These are phyloP conservation scores for Clepsis dumicolana DNA, from an alignment of 2,888 invertebrate species.

Conservation along the genomic window DNA sequence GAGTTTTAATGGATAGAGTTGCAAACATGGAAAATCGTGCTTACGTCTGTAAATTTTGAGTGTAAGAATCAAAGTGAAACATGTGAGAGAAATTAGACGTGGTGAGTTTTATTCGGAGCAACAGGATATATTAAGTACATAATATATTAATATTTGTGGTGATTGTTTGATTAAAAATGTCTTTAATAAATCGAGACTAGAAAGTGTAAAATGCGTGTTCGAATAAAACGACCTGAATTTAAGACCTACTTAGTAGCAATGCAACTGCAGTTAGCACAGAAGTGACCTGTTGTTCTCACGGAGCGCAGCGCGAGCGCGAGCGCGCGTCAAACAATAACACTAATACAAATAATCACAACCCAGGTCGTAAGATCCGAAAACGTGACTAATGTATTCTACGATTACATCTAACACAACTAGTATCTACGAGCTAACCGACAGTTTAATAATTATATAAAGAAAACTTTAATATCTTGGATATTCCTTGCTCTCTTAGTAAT, in stretches of 20 bases:
- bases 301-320: not conserved
- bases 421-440: conserved; percentile 67
- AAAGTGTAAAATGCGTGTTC: conserved; percentile 73
- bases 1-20: conserved; percentile 19
- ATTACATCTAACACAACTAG: conserved; percentile 60
- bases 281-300: not conserved
- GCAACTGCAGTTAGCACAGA: not conserved
- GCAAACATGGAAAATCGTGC: conserved; percentile 21
- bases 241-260: not conserved
- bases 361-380: conserved; percentile 70
- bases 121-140: conserved; percentile 11
- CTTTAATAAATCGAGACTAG: conserved; percentile 80
- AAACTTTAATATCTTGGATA: conserved; percentile 82
- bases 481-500: conserved; percentile 78
- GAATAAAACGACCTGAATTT: conserved; percentile 68
- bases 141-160: conserved; percentile 10
- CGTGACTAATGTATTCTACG: conserved; percentile 58
- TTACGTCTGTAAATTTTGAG: conserved; percentile 9
- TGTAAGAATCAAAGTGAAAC: not conserved
- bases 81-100: conserved; percentile 11
- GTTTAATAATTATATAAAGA: conserved; percentile 67
- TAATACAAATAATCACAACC: conserved; percentile 45
- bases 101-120: conserved; percentile 14
- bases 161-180: conserved; percentile 55
- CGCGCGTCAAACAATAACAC: conserved; percentile 21